A percentile compares a stretch with the other conserved stretches of the same genome.
These are phyloP conservation scores for Alitta virens DNA, from an alignment of 2,888 invertebrate genomes.

Conservation along the genomic window DNA sequence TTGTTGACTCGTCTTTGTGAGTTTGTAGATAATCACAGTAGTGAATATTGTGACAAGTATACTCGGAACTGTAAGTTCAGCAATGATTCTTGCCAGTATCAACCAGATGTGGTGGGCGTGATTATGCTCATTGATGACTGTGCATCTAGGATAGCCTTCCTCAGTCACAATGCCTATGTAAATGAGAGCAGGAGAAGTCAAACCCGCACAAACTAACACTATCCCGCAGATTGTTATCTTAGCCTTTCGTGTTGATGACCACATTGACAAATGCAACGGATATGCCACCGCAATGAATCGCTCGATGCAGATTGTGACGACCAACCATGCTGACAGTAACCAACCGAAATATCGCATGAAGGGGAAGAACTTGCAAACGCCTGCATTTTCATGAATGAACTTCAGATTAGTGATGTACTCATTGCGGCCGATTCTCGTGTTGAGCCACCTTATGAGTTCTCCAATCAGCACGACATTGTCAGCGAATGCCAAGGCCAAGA, in stretches of 20 bases:
- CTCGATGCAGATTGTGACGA: constrained; percentile 7
- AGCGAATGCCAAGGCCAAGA: constrained; percentile 2
- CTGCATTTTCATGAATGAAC: background rate
- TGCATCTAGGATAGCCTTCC: background rate
- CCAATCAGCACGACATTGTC: constrained; percentile 1
- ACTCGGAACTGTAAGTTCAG: constrained; percentile 4
- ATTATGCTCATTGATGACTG: background rate
- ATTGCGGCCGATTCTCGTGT: background rate
- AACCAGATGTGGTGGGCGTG: background rate
- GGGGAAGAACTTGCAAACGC: constrained; percentile 6
- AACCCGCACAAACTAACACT: background rate
- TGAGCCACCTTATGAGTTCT: constrained; percentile 6
- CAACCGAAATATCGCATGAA: constrained; percentile 9
- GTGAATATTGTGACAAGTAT: constrained; percentile 16
- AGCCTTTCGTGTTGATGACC: background rate
- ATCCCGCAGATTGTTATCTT: background rate
- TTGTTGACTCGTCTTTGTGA: background rate
- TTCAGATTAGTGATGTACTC: background rate
- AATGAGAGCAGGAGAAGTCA: constrained; percentile 3
- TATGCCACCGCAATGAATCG: constrained; percentile 5
- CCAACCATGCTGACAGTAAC: constrained; percentile 10
- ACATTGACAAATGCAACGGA: constrained; percentile 3
- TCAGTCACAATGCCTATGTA: background rate
- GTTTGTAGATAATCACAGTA: constrained; percentile 5
- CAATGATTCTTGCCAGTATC: background rate